Percentiles rank a stretch among this genome's conserved stretches.
Evolutionary conservation across 2,113 vertebrate species (phyloP).

Genomic region (Podarcis raffonei): DNA sequence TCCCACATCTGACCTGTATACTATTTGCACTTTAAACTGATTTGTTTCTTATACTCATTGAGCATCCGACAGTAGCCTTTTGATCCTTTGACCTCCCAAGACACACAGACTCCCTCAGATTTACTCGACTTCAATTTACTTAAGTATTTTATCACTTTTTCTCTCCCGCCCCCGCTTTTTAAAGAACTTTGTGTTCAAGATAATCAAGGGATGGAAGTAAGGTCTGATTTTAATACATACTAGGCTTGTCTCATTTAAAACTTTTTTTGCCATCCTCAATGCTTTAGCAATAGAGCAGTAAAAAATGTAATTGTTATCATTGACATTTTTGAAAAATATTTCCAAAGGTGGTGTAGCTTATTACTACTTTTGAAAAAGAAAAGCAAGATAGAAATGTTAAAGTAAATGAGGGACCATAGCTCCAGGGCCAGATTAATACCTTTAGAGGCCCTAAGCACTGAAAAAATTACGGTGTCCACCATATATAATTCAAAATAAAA

Average conservation of each 20-base stretch:
- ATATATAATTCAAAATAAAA: no score
- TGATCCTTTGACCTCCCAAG: constrained; percentile 65
- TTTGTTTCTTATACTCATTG: constrained; percentile 60
- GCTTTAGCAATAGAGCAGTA: not conserved
- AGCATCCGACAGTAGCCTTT: constrained; percentile 58
- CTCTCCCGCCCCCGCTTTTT: no score
- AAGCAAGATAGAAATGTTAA: not conserved
- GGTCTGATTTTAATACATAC: not conserved
- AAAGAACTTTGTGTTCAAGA: not conserved
- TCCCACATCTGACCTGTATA: constrained; percentile 53
- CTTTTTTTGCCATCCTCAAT: not conserved
- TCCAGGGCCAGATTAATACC: not conserved
- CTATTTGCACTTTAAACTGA: constrained; percentile 49
- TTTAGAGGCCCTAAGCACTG: no score
- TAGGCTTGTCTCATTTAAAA: not conserved
- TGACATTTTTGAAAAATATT: not conserved
- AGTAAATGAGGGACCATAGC: not conserved
- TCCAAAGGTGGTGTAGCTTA: not conserved
- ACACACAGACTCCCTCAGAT: constrained; percentile 51
- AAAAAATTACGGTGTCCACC: no score
- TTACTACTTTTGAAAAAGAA: not conserved
- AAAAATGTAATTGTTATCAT: not conserved
- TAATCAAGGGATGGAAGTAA: not conserved
- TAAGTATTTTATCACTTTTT: constrained; percentile 33
- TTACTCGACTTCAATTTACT: constrained; percentile 56